Base-by-base conservation (phyloP, 2,888 invertebrate species). In the Dastarcus helophoroides region DNA sequence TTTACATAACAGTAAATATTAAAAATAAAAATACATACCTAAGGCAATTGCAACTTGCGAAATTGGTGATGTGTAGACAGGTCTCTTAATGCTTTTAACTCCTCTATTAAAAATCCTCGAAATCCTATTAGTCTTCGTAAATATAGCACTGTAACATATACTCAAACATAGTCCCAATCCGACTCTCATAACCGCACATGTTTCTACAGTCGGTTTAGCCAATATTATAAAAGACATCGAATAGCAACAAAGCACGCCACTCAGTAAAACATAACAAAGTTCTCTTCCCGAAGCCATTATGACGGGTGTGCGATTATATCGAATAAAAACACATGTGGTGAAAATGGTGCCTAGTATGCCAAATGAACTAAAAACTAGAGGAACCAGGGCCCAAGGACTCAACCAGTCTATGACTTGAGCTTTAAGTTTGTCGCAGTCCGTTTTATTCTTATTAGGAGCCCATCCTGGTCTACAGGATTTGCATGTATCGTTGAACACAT, bases 251-350 rank as follows among this genome's bases (percentile, higher is more conserved):
- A 76, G 57, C 37, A 82, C 74, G 7, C 82, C 82, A 33, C 65
- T 60, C n/a, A 82, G 60, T 17, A 84, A 67, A 8, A 82, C 75
- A 54, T 80, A 82, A 56, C 82, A 82, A 5, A 84, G 62, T 50
- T 83, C 83, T 7, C 82, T 64, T 1, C 82, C 82, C 0, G 79
- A 79, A 2, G 83, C 83, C 70, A 80, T 80, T 37, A 82, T 79
- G 17, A 82, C 68, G 0, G 80, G 80, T 1, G 80, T 81, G 26
- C 63, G 62, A 19, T 36, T 40, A 28, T 48, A 67, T 49, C 68
- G 65, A 24, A 79, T 63, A 54, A 80, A 79, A 4, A 78, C 72
- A 24, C 65, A 63, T n/a, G 71, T 62, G 3, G 76, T 73, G 50
- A 75, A 71, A 22, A 71, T 50, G 2, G 76, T 74, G 40, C 64